Conservation (phyloP, 1,140 invertebrate species). For the Aradophagus sp. region DNA sequence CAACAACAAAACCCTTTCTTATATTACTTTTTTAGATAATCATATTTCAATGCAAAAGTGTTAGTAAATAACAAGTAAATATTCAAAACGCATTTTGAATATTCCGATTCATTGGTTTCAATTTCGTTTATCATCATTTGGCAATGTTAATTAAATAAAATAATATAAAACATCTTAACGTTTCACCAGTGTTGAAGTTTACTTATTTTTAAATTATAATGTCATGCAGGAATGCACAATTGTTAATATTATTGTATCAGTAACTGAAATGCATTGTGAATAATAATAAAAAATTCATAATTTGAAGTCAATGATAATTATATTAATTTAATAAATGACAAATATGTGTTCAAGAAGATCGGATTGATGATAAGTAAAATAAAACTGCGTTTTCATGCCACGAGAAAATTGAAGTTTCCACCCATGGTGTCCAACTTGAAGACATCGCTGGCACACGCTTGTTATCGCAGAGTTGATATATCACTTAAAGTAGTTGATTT, state of each 20-base stretch:
- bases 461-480: too few relatives aligned
- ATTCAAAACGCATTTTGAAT: constrained; percentile 6
- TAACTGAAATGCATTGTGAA: constrained; percentile 2
- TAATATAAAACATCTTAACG: constrained; percentile 1
- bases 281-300: neutral
- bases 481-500: too few relatives aligned
- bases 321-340: too few relatives aligned
- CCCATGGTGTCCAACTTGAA: too few relatives aligned
- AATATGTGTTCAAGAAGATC: too few relatives aligned
- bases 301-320: too few relatives aligned
- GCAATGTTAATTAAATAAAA: neutral
- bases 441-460: too few relatives aligned
- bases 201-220: constrained; percentile 1
- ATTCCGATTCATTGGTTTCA: constrained; percentile 38
- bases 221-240: constrained; percentile 35
- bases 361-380: too few relatives aligned
- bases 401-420: too few relatives aligned
- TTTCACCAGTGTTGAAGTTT: neutral
- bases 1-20: constrained; percentile 19
- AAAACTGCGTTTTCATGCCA: too few relatives aligned
- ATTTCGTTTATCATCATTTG: constrained; percentile 1
- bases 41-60: too few relatives aligned
- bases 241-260: constrained; percentile 44
- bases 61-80: too few relatives aligned
- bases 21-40: constrained; percentile 2